Conservation (phyloP, 2,888 invertebrate species). For the Cerastis leucographa region DNA sequence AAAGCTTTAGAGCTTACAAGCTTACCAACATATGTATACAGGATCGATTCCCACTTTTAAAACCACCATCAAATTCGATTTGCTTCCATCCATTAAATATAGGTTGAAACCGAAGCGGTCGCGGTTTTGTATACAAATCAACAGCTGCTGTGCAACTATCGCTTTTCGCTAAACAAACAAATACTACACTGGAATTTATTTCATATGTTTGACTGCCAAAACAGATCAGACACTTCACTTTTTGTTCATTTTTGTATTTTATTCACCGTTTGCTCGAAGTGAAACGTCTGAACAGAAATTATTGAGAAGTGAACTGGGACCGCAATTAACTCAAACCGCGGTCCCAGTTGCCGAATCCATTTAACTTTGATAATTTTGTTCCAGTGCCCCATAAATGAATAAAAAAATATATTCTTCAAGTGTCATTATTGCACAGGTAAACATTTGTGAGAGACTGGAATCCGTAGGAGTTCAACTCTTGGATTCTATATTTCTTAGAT, state of each 20-base stretch:
- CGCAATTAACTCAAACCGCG: too few relatives aligned
- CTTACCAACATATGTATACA: slow-evolving; percentile 23
- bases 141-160: slow-evolving; percentile 33
- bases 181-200: background rate
- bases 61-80: slow-evolving; percentile 55
- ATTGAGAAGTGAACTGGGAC: background rate
- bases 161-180: slow-evolving; percentile 25
- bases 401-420: too few relatives aligned
- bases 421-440: too few relatives aligned
- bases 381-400: too few relatives aligned
- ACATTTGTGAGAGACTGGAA: too few relatives aligned
- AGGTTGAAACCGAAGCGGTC: slow-evolving; percentile 34
- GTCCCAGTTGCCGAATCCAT: too few relatives aligned
- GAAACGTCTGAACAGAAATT: background rate
- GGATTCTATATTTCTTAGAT: too few relatives aligned
- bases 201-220: slow-evolving; percentile 1
- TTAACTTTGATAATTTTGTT: too few relatives aligned
- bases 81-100: slow-evolving; percentile 51
- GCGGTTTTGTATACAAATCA: slow-evolving; percentile 46
- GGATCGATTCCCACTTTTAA: slow-evolving; percentile 38
- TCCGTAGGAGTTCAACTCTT: too few relatives aligned
- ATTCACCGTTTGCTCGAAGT: background rate
- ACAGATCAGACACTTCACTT: background rate
- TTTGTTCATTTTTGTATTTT: background rate
- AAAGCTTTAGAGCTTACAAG: slow-evolving; percentile 25